phyloP scores from a whole-genome alignment of 2,888 invertebrate species.

The Trissoscelio sp. region DNA sequence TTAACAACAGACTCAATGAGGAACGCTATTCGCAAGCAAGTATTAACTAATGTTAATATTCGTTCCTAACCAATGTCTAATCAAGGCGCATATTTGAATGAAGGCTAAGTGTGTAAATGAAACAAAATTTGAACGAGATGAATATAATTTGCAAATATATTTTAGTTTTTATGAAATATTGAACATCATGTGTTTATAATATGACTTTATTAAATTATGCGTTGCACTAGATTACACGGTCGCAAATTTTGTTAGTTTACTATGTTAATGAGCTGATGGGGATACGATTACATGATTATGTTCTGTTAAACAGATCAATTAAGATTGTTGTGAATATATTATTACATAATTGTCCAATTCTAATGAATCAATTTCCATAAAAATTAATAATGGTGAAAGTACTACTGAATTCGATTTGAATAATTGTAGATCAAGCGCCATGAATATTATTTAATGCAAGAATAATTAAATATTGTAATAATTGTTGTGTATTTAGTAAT shows the following conservation, averaged over 20 bases:
- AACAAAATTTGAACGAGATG: slow-evolving; percentile 1
- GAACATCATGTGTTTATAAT: too few relatives aligned
- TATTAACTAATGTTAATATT: slow-evolving; percentile 58
- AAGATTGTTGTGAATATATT: not conserved
- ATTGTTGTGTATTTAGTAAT: not conserved
- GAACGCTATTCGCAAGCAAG: slow-evolving; percentile 40
- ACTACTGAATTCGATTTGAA: not conserved
- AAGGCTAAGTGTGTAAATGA: not conserved
- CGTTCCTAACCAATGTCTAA: slow-evolving; percentile 37
- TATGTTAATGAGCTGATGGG: not conserved
- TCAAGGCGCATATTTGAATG: slow-evolving; percentile 13
- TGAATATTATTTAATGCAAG: too few relatives aligned
- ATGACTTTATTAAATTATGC: too few relatives aligned
- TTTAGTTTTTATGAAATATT: too few relatives aligned
- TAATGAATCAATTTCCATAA: not conserved
- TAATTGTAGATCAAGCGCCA: too few relatives aligned
- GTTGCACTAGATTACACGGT: not conserved
- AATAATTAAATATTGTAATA: too few relatives aligned
- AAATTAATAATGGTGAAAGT: not conserved
- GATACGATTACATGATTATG: slow-evolving; percentile 1
- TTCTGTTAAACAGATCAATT: slow-evolving; percentile 7
- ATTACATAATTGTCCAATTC: not conserved
- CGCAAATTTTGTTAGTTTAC: not conserved
- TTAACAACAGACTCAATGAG: slow-evolving; percentile 48
- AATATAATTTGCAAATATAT: not conserved